phyloP scores from a whole-genome alignment of 2,797 vertebrate genomes.

The Menidia menidia region DNA sequence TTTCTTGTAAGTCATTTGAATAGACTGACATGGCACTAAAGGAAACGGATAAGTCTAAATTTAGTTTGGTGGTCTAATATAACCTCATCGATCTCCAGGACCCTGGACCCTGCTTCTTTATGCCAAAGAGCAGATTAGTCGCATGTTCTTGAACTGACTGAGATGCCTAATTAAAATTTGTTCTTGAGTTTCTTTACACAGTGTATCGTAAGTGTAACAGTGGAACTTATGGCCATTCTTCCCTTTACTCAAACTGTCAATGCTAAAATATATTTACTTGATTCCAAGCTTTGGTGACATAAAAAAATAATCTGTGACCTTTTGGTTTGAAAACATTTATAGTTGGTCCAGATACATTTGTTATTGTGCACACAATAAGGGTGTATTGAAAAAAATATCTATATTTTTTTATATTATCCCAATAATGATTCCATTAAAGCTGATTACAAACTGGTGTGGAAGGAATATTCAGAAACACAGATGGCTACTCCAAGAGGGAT shows the following conservation, averaged over 20 bases:
- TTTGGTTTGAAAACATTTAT: not conserved
- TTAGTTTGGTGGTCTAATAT: constrained; percentile 27
- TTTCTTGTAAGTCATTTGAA: constrained; percentile 29
- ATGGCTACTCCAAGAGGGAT: constrained; percentile 30
- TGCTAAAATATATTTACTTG: not conserved
- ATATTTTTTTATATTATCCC: not conserved
- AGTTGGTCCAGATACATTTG: not conserved
- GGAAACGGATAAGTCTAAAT: constrained; percentile 30
- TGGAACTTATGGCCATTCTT: not conserved
- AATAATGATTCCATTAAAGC: constrained; percentile 21
- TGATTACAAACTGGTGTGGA: not conserved
- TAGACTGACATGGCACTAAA: constrained; percentile 29
- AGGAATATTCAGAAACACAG: constrained; percentile 33
- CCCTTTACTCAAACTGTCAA: constrained; percentile 1
- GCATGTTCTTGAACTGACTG: not conserved
- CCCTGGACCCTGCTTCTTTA: not conserved
- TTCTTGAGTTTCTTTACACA: too few species aligned
- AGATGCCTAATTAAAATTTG: not conserved
- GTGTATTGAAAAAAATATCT: not conserved
- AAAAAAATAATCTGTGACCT: not conserved
- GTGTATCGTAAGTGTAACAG: not conserved
- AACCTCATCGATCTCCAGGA: constrained; percentile 27
- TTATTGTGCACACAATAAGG: not conserved
- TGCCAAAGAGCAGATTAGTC: too few species aligned
- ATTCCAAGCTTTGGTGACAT: not conserved